Percentiles rank a stretch among this genome's conserved stretches.
These are phyloP conservation scores for Diacarnus erythraeanus DNA, from an alignment of 37 sponge, comb jelly and placozoan genomes.

Conservation along the genomic window DNA sequence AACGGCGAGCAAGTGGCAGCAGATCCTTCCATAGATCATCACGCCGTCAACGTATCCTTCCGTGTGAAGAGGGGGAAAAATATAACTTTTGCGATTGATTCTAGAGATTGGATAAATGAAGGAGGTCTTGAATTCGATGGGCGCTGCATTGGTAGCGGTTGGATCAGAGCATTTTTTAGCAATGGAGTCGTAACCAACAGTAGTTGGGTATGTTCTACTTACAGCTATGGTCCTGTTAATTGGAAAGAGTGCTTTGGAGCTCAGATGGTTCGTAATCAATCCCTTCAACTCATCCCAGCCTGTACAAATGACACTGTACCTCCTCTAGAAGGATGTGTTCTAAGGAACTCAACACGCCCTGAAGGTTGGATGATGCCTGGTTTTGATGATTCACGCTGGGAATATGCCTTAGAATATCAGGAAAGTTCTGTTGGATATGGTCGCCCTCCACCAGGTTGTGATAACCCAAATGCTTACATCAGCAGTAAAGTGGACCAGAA, in stretches of 20 bases:
- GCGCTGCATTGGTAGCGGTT: constrained; percentile 21
- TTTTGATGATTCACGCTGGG: constrained; percentile 53
- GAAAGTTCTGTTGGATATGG: constrained; percentile 16
- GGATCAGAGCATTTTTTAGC: constrained; percentile 41
- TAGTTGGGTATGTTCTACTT: constrained; percentile 22
- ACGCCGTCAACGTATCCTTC: constrained; percentile 50
- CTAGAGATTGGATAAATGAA: constrained; percentile 30
- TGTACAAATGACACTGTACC: constrained; percentile 6
- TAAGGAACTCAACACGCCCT: constrained; percentile 8
- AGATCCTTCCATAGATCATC: constrained; percentile 36
- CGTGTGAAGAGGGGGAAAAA: constrained; percentile 14
- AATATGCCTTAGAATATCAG: constrained; percentile 30
- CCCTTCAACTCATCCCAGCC: constrained; percentile 20
- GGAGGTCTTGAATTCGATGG: constrained; percentile 26
- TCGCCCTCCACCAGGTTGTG: constrained; percentile 23
- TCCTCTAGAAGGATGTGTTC: constrained; percentile 8
- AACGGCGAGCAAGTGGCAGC: constrained; percentile 26
- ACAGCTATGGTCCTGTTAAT: constrained; percentile 47
- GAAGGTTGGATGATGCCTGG: constrained; percentile 26
- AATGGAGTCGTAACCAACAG: constrained; percentile 46
- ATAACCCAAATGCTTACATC: constrained; percentile 5
- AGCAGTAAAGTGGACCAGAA: constrained; percentile 28
- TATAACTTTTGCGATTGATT: constrained; percentile 33
- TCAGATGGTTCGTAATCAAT: constrained; percentile 12
- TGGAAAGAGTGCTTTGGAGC: constrained; percentile 40